Evolutionary conservation across 2,113 vertebrate species (phyloP), one percentile per base, ranked within the genome.

Genomic region (Tragelaphus strepsiceros): DNA sequence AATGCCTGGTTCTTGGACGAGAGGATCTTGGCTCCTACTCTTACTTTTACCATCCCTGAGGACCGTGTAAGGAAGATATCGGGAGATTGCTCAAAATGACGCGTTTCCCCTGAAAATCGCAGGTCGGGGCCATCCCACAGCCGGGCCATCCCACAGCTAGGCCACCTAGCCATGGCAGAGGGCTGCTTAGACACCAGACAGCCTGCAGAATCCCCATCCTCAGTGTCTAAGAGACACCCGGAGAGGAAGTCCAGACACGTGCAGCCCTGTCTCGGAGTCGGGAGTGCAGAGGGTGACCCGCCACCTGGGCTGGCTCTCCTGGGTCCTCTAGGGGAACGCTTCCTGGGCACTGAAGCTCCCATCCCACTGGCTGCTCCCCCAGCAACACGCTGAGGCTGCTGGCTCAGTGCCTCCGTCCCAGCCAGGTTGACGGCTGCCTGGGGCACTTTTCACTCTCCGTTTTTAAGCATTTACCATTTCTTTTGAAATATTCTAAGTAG

Each of bases 401-500:
- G 2, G 81, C 80, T 91, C 24, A 2, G 39, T 3, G 67, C 62
- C 30, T 56, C 97, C 67, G 4, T 61, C 93, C 30, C 28, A 26
- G 91, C 74, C 71, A 24, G 91, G 64, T 6, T 90, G 94, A 82
- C 11, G 13, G 95, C 83, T 46, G 95, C 96, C 97, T 53, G 83
- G 54, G 96, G 97, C 95, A 64, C 77, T 90, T 92, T 64, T 64
- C 90, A 49, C 94, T 62, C 64, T 26, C 35, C 1, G 51, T 53
- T 67, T 80, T 94, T 86, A 77, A 88, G 87, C 88, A 32, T 95
- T 97, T 96, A 86, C 84, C 21, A 7, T 87, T 98, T 96, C 96
- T 96, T 97, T 95, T 98, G 95, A 97, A 95, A 96, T 96, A 90
- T 90, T 96, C 96, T 84, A 78, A 95, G 85, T 64, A 64, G 88